Base-by-base conservation (phyloP, 2,888 invertebrate genomes). In the Metopia argyrocephala region DNA sequence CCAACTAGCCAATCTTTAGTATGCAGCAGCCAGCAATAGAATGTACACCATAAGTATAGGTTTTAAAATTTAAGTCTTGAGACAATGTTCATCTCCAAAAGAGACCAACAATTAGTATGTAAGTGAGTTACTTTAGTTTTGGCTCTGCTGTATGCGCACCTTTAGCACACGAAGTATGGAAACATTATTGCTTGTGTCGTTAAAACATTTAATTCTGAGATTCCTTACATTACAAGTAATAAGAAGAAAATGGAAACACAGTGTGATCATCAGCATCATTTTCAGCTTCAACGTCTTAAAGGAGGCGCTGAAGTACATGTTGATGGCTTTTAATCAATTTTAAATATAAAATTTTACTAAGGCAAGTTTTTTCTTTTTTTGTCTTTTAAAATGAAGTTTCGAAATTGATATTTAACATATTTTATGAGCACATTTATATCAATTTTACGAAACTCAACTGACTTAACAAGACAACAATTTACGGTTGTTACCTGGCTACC, bases 241-340 rank as follows among this genome's bases (percentile, higher is more conserved):
- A 12, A 5, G 28, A 15, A 57, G 52, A 50, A 65, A 25, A 50
- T 45, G n/a, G 3, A 27, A 20, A 25, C 46, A 48, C 69, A 20
- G 62, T 38, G 38, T 38, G 12, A 38, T 38, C 38, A 38, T 38
- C 38, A 38, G 12, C 12, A 12, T 38, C 38, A 15, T 38, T 38
- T 38, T 12, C n/a, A n/a, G 21, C 25, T 45, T 23, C 50, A 62
- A 21, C 61, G 50, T 62, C 27, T 25, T 50, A 65, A 65, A 75
- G 68, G 62, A 79, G 82, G 82, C 74, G 79, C 68, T 74, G 59
- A 78, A 78, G 76, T 78, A 76, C 78, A 82, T 74, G 79, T 64
- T 83, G 73, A 83, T 82, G 75, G 78, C 9, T 82, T 83, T 82
- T 83, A 82, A 83, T 83, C 82, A 83, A 83, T 83, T 82, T 82